Conservation (phyloP, 92 coral and sea anemone genomes). For the Porites evermanni region DNA sequence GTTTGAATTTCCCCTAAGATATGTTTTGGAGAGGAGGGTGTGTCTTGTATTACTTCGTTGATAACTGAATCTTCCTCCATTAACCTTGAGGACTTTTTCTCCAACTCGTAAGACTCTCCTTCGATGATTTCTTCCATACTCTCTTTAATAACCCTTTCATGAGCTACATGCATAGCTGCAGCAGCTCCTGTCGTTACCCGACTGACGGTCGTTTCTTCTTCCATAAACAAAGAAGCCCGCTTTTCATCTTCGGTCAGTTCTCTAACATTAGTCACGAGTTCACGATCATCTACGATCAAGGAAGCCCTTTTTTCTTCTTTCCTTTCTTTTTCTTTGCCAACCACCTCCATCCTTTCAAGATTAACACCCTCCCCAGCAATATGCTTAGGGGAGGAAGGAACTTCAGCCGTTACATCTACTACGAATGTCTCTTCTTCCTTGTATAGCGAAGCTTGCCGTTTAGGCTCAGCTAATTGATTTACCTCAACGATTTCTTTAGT, state of each 20-base stretch:
- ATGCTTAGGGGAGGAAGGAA: conserved; percentile 16
- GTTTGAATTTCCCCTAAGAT: conserved; percentile 19
- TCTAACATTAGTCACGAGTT: neutral
- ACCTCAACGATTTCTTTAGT: neutral
- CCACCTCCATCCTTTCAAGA: neutral
- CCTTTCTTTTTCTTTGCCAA: neutral
- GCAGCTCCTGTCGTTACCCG: conserved; percentile 31
- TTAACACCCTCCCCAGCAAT: neutral
- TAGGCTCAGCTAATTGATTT: neutral
- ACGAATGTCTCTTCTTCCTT: neutral
- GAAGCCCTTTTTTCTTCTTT: neutral
- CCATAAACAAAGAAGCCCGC: neutral
- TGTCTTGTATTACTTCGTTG: conserved; percentile 3
- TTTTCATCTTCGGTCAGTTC: conserved; percentile 7
- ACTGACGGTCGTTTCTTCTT: conserved; percentile 21
- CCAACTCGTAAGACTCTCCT: conserved; percentile 24
- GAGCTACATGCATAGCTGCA: conserved; percentile 46
- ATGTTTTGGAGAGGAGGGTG: conserved; percentile 26
- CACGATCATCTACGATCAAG: neutral
- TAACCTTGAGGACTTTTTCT: neutral
- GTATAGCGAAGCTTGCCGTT: conserved; percentile 3
- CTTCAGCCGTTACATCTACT: neutral
- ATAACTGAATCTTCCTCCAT: conserved; percentile 40
- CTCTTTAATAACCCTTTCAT: conserved; percentile 26
- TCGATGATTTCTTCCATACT: conserved; percentile 34